Percentiles rank a stretch among this genome's conserved stretches.
Conservation (phyloP, 2,797 vertebrate species). For the Arremon brunneinucha region DNA sequence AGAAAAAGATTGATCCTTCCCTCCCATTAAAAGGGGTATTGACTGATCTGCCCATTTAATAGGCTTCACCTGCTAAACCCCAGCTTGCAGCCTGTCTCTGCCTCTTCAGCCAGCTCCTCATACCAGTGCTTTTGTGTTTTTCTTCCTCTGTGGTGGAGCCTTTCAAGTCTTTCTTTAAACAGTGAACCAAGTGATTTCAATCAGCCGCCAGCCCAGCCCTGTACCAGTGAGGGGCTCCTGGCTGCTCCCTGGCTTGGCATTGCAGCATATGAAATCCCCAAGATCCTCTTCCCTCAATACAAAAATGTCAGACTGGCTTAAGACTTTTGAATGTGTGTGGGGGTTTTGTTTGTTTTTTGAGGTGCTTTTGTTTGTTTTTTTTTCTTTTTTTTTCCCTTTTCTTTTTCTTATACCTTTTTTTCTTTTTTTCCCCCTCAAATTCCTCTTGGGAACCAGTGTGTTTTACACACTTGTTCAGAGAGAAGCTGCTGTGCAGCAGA, state of each 20-base stretch:
- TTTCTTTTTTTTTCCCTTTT: too few relatives aligned
- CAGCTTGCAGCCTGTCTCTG: background rate
- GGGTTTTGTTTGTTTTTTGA: background rate
- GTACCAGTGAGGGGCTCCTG: background rate
- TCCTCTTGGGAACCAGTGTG: background rate
- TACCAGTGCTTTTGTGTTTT: conserved; percentile 12
- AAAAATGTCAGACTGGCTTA: background rate
- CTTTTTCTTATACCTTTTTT: too few relatives aligned
- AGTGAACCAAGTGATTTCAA: background rate
- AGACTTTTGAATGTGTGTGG: background rate
- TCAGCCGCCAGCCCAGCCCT: background rate
- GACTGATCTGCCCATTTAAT: conserved; percentile 32
- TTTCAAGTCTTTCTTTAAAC: conserved; percentile 32
- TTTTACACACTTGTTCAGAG: background rate
- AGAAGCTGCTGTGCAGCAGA: background rate
- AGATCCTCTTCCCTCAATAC: background rate
- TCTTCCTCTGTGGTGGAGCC: background rate
- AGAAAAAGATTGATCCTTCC: background rate
- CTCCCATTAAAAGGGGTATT: background rate
- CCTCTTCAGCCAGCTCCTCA: conserved; percentile 19
- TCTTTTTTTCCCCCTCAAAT: background rate
- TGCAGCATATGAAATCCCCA: background rate
- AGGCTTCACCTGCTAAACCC: conserved; percentile 1
- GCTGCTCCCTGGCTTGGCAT: background rate
- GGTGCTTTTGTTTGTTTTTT: background rate